Evolutionary conservation across 2,113 vertebrate genomes (phyloP).

Genomic region (Lampris incognitus): DNA sequence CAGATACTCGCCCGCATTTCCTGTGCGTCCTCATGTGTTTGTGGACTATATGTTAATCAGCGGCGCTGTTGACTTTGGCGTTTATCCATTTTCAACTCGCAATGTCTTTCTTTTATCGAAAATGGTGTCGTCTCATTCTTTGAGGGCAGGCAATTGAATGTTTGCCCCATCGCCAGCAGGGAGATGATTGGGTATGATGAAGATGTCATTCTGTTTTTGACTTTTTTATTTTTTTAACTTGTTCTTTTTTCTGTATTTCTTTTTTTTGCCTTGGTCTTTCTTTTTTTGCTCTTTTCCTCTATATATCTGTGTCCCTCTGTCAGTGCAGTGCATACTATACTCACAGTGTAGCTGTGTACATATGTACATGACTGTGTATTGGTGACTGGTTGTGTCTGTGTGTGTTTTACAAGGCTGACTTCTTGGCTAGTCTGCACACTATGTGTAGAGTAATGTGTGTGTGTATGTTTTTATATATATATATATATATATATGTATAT

Average conservation of each 20-base stretch:
- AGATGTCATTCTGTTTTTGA: conserved; percentile 17
- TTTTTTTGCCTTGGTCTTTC: background rate
- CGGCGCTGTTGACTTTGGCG: conserved; percentile 6
- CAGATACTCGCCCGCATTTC: background rate
- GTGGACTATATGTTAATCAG: conserved; percentile 1
- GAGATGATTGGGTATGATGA: conserved; percentile 30
- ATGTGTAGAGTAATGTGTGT: background rate
- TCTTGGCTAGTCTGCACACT: background rate
- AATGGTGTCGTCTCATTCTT: conserved; percentile 46
- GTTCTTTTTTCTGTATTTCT: background rate
- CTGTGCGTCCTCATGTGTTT: background rate
- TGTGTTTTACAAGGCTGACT: background rate
- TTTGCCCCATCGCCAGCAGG: conserved; percentile 37
- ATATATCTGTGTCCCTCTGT: background rate
- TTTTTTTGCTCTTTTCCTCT: background rate
- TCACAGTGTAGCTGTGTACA: background rate
- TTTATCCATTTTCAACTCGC: background rate
- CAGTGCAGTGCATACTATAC: background rate
- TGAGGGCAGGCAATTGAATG: conserved; percentile 57
- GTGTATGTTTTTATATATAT: background rate
- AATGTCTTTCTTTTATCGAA: conserved; percentile 14
- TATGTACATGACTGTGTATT: background rate
- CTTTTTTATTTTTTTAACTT: background rate
- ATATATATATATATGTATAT: no score
- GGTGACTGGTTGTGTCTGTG: background rate